Conservation (phyloP, 2,888 invertebrate species). For the Phyto melanocephala region DNA sequence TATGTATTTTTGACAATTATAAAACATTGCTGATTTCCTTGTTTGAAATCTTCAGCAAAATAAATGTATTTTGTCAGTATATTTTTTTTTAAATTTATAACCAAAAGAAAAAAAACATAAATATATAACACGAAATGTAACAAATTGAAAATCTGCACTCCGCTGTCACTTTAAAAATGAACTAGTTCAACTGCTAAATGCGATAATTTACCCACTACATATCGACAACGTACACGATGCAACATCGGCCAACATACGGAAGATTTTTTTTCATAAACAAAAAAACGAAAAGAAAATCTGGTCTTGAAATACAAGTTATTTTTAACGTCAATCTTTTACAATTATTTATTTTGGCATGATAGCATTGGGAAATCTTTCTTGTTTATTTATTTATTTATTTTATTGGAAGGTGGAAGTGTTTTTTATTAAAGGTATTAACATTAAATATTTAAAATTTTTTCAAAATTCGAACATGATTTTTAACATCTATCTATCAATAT, state of each 20-base stretch:
- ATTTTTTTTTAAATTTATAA: too few relatives aligned
- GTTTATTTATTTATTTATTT: slow-evolving; percentile 5
- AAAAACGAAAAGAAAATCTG: slow-evolving; percentile 18
- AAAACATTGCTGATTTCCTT: neutral
- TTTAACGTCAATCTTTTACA: neutral
- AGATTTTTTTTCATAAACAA: slow-evolving; percentile 25
- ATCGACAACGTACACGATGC: slow-evolving; percentile 1
- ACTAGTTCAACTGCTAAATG: slow-evolving; percentile 10
- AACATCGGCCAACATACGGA: slow-evolving; percentile 53
- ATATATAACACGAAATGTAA: neutral
- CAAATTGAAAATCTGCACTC: neutral
- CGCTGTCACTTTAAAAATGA: neutral
- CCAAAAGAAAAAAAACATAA: neutral
- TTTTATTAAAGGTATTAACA: too few relatives aligned
- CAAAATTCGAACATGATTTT: too few relatives aligned
- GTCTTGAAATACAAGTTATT: slow-evolving; percentile 14
- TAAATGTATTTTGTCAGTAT: too few relatives aligned
- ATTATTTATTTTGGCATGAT: neutral
- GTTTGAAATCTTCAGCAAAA: neutral
- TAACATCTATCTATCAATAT: too few relatives aligned
- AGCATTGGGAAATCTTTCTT: slow-evolving; percentile 11
- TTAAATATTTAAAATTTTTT: too few relatives aligned
- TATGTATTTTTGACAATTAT: too few relatives aligned
- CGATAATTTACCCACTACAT: neutral
- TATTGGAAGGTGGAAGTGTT: slow-evolving; percentile 18